phyloP scores from a whole-genome alignment of 2,113 vertebrate genomes.

The Pardalotus punctatus region DNA sequence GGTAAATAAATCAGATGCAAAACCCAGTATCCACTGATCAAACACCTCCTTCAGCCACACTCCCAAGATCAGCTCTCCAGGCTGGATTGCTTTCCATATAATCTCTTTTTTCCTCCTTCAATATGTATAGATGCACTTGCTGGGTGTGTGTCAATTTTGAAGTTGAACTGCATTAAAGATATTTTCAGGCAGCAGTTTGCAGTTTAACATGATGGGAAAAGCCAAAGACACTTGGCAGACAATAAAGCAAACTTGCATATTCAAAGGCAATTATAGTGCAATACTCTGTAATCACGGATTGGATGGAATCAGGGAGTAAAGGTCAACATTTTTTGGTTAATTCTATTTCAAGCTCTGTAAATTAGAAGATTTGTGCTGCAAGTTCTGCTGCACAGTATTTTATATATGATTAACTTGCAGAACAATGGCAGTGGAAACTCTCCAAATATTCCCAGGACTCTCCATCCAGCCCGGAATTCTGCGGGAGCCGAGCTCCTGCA shows the following conservation, averaged over 20 bases:
- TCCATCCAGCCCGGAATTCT: conserved; percentile 29
- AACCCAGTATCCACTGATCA: background rate
- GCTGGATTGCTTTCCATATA: background rate
- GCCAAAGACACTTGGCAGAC: background rate
- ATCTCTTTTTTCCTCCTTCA: background rate
- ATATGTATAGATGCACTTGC: background rate
- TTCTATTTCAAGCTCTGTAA: background rate
- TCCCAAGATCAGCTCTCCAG: background rate
- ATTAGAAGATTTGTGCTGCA: background rate
- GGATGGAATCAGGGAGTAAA: conserved; percentile 2
- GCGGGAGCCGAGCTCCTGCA: conserved; percentile 32
- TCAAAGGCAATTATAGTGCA: background rate
- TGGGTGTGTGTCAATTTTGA: background rate
- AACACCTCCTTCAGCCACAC: background rate
- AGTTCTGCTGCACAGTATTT: background rate
- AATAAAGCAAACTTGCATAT: conserved; percentile 7
- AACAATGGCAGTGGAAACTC: background rate
- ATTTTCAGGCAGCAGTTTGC: background rate
- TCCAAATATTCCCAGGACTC: conserved; percentile 3
- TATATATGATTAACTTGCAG: background rate
- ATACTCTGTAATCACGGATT: background rate
- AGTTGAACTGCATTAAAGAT: background rate
- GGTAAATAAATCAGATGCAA: background rate
- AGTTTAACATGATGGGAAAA: background rate
- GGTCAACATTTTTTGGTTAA: background rate